Percentiles rank a stretch among this genome's conserved stretches.
These are phyloP conservation scores for Cistogaster globosa DNA, from an alignment of 2,888 invertebrate genomes.

Conservation along the genomic window DNA sequence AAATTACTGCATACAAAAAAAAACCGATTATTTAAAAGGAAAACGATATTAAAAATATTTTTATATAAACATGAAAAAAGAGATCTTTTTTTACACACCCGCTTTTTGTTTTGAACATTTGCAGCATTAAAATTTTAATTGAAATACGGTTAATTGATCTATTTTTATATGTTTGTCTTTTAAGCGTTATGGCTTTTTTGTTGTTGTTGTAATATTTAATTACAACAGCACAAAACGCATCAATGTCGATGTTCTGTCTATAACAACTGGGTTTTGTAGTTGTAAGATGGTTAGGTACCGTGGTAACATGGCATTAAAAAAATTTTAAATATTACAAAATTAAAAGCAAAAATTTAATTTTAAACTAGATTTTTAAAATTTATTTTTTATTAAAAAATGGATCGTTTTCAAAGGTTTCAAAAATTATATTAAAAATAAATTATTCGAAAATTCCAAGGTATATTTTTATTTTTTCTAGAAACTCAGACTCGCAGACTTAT, in stretches of 20 bases:
- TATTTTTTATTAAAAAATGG: too few relatives aligned
- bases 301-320: neutral
- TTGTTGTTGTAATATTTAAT: conserved; percentile 10
- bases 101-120: conserved; percentile 4
- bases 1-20: neutral
- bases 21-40: conserved; percentile 4
- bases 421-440: too few relatives aligned
- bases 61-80: neutral
- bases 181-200: too few relatives aligned
- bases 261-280: neutral
- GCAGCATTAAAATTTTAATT: conserved; percentile 11
- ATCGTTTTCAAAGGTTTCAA: too few relatives aligned
- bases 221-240: conserved; percentile 32
- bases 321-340: too few relatives aligned
- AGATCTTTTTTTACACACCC: conserved; percentile 23
- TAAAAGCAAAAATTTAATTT: too few relatives aligned
- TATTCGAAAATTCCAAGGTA: too few relatives aligned
- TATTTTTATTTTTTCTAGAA: too few relatives aligned
- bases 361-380: too few relatives aligned
- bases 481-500: too few relatives aligned
- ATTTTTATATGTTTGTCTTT: conserved; percentile 2
- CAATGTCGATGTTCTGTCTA: neutral
- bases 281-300: neutral
- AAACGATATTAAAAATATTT: conserved; percentile 10
- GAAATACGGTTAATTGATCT: conserved; percentile 27